A percentile compares a stretch with the other conserved stretches of the same genome.
Conservation (phyloP, 2,888 invertebrate species). For the Sceliomorpha sp. region DNA sequence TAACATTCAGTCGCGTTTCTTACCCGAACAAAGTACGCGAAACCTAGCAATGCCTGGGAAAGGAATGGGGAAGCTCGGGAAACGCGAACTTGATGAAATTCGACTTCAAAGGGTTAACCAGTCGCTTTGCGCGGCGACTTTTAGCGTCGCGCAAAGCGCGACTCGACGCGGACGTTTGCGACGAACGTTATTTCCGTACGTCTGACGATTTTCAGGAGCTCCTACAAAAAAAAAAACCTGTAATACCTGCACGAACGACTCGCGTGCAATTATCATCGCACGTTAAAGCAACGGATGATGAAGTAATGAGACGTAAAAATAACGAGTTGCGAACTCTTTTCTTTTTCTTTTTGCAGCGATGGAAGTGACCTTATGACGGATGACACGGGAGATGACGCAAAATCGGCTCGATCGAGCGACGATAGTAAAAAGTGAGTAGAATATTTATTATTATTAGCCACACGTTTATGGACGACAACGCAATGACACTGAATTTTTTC, state of each 20-base stretch:
- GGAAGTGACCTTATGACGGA: constrained; percentile 79
- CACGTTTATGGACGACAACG: too few species aligned
- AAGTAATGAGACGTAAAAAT: too few species aligned
- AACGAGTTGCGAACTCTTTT: too few species aligned
- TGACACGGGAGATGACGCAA: constrained; percentile 86
- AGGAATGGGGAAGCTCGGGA: constrained; percentile 62
- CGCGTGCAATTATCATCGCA: too few species aligned
- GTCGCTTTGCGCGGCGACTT: constrained; percentile 11
- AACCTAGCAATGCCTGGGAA: constrained; percentile 54
- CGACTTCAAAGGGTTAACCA: constrained; percentile 63
- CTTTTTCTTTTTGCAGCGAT: constrained; percentile 79
- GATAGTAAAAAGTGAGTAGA: constrained; percentile 85
- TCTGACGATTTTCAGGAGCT: too few species aligned
- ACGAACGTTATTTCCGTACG: too few species aligned
- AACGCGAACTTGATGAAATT: constrained; percentile 63
- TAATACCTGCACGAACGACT: too few species aligned
- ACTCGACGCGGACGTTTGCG: too few species aligned
- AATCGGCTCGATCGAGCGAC: constrained; percentile 85
- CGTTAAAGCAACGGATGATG: too few species aligned
- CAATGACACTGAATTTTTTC: too few species aligned
- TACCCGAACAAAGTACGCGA: constrained; percentile 36
- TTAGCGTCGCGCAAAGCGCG: too few species aligned
- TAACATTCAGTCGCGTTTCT: constrained; percentile 42
- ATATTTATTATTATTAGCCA: constrained; percentile 3
- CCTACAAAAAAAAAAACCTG: too few species aligned